phyloP scores from a whole-genome alignment of 1,140 invertebrate species.

The Neelides sp. region DNA sequence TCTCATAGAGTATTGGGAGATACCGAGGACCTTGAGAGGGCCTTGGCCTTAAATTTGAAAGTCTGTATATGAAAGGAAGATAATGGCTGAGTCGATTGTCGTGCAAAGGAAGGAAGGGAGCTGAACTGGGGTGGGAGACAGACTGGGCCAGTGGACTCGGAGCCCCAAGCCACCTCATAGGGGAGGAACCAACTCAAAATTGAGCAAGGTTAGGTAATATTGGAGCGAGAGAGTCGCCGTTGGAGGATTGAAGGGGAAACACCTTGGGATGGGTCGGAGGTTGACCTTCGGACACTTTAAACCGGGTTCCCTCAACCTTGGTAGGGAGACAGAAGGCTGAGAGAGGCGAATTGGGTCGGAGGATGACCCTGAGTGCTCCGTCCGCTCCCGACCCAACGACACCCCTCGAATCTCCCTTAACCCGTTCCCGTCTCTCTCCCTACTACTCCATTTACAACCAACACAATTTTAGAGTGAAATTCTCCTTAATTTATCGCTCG shows the following conservation, averaged over 20 bases:
- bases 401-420: background rate
- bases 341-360: conserved; percentile 23
- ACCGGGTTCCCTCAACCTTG: conserved; percentile 20
- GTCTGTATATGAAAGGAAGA: background rate
- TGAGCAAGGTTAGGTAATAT: conserved; percentile 5
- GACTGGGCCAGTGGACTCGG: too few species aligned
- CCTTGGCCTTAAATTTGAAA: conserved; percentile 1
- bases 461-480: too few species aligned
- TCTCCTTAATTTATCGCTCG: too few species aligned
- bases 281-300: conserved; percentile 21
- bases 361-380: conserved; percentile 21
- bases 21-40: background rate
- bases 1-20: background rate
- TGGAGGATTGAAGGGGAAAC: conserved; percentile 8
- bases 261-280: conserved; percentile 20
- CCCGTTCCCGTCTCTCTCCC: background rate
- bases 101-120: conserved; percentile 3
- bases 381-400: background rate
- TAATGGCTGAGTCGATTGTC: conserved; percentile 12
- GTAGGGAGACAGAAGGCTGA: conserved; percentile 14
- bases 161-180: background rate
- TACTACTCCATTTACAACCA: too few species aligned
- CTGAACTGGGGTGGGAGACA: conserved; percentile 5
- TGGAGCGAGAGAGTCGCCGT: conserved; percentile 2
- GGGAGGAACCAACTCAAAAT: background rate